Evolutionary conservation across 2,113 vertebrate species (phyloP).

Genomic region (Loxodonta africana): DNA sequence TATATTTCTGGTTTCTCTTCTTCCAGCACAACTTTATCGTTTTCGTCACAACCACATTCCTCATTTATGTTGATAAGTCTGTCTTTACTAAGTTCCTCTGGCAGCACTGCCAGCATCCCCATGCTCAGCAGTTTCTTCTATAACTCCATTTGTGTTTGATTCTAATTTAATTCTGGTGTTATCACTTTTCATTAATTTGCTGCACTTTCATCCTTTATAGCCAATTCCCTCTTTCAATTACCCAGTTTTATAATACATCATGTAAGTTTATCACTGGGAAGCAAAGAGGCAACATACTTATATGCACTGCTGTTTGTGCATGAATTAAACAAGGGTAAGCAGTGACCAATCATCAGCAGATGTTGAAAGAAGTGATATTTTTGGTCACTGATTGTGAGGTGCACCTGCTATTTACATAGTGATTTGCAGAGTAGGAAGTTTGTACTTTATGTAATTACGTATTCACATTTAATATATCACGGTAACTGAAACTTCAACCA

Average conservation of each 20-base stretch:
- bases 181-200: constrained; percentile 5
- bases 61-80: neutral
- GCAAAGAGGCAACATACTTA: neutral
- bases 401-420: neutral
- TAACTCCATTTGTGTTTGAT: neutral
- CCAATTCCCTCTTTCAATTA: neutral
- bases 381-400: neutral
- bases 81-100: neutral
- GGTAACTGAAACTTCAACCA: neutral
- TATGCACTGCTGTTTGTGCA: neutral
- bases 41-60: neutral
- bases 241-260: neutral
- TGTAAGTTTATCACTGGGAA: neutral
- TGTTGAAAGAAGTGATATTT: neutral
- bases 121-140: neutral
- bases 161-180: neutral
- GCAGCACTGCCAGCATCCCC: neutral
- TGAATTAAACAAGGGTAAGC: neutral
- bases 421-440: neutral
- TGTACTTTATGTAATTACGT: neutral
- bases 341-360: neutral
- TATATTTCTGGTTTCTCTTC: neutral
- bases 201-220: neutral
- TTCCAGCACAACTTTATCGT: neutral
- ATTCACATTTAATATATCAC: neutral